These are phyloP conservation scores for Piliocolobus tephrosceles DNA, from an alignment of 2,113 vertebrate genomes.

Conservation along the genomic window DNA sequence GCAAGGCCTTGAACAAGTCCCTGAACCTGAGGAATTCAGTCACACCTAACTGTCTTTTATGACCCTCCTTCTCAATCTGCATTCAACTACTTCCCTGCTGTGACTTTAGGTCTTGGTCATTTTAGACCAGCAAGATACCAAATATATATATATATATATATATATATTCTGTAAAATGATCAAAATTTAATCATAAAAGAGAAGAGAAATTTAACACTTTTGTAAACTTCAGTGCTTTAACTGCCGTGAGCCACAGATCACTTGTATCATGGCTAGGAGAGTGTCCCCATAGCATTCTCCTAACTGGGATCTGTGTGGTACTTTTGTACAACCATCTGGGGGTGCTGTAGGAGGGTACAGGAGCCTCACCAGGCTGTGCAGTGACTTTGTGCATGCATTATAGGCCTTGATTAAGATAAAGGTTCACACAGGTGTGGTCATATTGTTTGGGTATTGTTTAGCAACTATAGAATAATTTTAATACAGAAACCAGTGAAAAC, in stretches of 20 bases:
- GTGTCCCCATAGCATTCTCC: background rate
- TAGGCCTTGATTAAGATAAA: background rate
- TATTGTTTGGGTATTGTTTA: background rate
- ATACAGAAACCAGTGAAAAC: background rate
- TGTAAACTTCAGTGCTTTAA: background rate
- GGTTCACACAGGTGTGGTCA: background rate
- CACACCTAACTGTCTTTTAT: background rate
- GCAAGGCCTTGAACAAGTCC: background rate
- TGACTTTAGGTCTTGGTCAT: background rate
- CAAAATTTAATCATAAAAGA: background rate
- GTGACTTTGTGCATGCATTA: accelerated
- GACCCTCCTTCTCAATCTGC: background rate
- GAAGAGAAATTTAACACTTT: background rate
- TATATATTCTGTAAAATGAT: background rate
- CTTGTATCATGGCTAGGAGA: background rate
- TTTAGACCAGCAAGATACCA: background rate
- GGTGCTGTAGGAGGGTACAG: accelerated
- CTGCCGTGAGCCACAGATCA: background rate
- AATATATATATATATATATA: too few species aligned
- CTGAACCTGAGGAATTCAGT: background rate
- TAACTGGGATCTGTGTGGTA: accelerated
- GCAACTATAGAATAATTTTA: background rate
- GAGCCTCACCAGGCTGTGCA: background rate
- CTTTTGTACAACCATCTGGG: background rate
- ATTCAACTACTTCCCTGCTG: accelerated